phyloP scores from a whole-genome alignment of 1,140 invertebrate genomes.

The Eriosoma lanigerum region DNA sequence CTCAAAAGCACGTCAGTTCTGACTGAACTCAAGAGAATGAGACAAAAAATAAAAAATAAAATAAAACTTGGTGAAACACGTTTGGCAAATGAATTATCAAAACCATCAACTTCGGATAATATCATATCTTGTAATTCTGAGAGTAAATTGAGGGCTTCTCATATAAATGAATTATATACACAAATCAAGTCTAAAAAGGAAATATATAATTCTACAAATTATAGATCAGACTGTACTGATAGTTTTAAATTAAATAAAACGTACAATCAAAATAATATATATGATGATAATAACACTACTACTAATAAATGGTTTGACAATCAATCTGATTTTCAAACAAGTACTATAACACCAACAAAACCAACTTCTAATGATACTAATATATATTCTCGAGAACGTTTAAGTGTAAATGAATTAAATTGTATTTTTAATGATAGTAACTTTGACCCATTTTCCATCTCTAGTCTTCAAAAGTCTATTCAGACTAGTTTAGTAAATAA shows the following conservation, averaged over 20 bases:
- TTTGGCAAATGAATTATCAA: slow-evolving; percentile 9
- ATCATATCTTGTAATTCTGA: neutral
- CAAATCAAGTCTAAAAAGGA: neutral
- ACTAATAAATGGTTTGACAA: slow-evolving; percentile 14
- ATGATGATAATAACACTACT: neutral
- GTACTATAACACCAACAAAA: neutral
- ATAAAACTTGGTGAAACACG: slow-evolving; percentile 23
- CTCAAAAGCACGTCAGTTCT: slow-evolving; percentile 15
- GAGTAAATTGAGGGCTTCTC: neutral
- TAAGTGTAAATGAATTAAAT: slow-evolving; percentile 12
- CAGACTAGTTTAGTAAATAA: neutral
- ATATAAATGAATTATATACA: neutral
- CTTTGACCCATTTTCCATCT: slow-evolving; percentile 18
- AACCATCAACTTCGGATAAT: neutral
- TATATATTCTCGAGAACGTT: slow-evolving; percentile 24
- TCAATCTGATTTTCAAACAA: neutral
- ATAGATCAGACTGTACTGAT: neutral
- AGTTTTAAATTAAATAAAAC: neutral
- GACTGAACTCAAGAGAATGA: slow-evolving; percentile 14
- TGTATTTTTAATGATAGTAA: slow-evolving; percentile 24
- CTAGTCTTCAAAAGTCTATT: neutral
- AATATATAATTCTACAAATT: neutral
- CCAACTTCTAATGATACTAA: neutral
- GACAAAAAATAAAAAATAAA: slow-evolving; percentile 47
- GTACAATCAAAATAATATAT: neutral